These are phyloP conservation scores for Glareola pratincola DNA, from an alignment of 2,113 vertebrate genomes.

Conservation along the genomic window DNA sequence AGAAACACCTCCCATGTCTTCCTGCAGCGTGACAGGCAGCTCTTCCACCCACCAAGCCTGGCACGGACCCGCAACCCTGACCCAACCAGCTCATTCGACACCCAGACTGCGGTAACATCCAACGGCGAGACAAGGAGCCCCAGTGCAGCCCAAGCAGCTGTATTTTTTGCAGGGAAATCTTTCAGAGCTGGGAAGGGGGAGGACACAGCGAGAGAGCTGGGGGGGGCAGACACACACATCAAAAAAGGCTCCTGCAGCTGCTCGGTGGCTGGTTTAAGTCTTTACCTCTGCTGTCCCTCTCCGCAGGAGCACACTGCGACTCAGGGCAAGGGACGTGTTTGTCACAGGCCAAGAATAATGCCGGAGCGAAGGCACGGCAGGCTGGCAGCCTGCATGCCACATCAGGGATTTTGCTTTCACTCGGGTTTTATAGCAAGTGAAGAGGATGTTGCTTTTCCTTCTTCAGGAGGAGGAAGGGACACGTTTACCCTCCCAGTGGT, in stretches of 20 bases:
- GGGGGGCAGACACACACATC: too few relatives aligned
- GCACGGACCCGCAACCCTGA: fast-evolving
- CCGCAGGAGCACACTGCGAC: fast-evolving
- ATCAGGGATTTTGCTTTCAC: not conserved
- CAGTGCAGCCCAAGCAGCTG: not conserved
- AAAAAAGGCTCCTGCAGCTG: not conserved
- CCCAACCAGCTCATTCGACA: not conserved
- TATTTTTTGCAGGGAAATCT: not conserved
- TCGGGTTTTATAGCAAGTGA: not conserved
- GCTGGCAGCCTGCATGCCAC: not conserved
- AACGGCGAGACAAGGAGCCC: fast-evolving
- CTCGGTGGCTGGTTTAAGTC: not conserved
- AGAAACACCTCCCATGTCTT: not conserved
- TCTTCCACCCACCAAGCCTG: not conserved
- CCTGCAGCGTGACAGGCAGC: not conserved
- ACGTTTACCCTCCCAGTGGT: not conserved
- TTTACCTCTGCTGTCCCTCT: not conserved
- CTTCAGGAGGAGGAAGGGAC: not conserved
- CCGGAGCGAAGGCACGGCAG: fast-evolving
- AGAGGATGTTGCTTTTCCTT: not conserved
- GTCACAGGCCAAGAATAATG: not conserved
- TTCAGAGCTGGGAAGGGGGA: not conserved
- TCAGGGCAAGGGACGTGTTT: not conserved
- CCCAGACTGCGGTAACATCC: fast-evolving
- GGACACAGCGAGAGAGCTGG: fast-evolving